Base-by-base conservation (phyloP, 2,888 invertebrate species). In the Meliscaeva auricollis region DNA sequence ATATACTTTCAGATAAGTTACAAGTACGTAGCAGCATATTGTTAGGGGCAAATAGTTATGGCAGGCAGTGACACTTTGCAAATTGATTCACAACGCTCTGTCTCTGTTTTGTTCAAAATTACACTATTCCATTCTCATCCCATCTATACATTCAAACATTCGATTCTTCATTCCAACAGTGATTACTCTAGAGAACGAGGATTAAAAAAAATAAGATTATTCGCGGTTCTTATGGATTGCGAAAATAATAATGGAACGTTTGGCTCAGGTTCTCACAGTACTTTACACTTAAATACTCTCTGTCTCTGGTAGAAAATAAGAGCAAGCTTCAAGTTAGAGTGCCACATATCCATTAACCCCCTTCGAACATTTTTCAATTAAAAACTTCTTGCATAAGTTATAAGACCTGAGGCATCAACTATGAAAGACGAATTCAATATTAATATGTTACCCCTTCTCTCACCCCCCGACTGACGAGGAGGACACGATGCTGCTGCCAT, bases 371-470 rank as follows among this genome's bases (percentile, higher is more conserved):
- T 77, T 85, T 85, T 85, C 85, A 85, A 85, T 85, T 85, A 85
- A 85, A 85, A 85, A 85, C 81, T 85, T 85, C 81, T 64, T 85
- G 85, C 85, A 85, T 85, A 85, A 85, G 77, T 80, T 85, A 85
- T 85, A 85, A 85, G 85, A 62, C 80, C 73, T 9, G 56, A 72
- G 76, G 85, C 76, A 77, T 56, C 73, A 77, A 79, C 76, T 81
- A 85, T 77, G 48, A 68, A 81, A 85, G 85, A 77, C 81, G 73
- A 62, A 85, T 85, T 76, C 81, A 85, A 85, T 81, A 85, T 85
- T 85, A 81, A 85, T 85, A 85, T 73, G 72, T 77, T 73, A 76
- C 73, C 62, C 77, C 66, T 41, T 44, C 50, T 44, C n/a, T 35
- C 48, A 35, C 20, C 35, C 17, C 1, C 17, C 13, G 35, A 13